phyloP scores from a whole-genome alignment of 2,797 vertebrate species.

The Gobio occitaniae region DNA sequence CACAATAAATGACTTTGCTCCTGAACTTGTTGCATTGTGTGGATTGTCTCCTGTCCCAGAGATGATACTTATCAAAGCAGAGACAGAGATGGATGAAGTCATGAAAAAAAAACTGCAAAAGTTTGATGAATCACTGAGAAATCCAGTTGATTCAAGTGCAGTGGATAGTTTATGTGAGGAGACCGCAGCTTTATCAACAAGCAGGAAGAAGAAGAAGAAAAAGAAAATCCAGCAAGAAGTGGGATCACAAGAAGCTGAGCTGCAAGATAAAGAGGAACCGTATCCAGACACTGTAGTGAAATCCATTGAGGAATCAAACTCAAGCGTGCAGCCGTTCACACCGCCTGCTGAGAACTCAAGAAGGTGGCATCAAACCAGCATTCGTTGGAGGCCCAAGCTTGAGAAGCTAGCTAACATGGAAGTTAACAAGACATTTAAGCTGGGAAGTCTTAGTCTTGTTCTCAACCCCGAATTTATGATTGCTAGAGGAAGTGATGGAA shows the following conservation, averaged over 20 bases:
- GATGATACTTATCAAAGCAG: conserved; percentile 55
- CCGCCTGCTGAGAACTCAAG: rapidly evolving
- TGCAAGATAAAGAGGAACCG: not conserved
- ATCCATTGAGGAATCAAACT: conserved; percentile 46
- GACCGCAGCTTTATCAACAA: not conserved
- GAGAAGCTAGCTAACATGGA: conserved; percentile 54
- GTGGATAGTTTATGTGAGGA: not conserved
- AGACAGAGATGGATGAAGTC: conserved; percentile 53
- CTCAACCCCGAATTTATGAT: conserved; percentile 64
- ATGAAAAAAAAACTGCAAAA: conserved; percentile 64
- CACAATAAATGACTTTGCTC: too few species aligned
- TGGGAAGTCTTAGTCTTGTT: conserved; percentile 62
- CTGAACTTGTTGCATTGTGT: too few species aligned
- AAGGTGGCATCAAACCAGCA: conserved; percentile 57
- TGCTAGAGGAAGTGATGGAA: conserved; percentile 72
- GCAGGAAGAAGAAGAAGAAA: conserved; percentile 45
- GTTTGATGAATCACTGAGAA: conserved; percentile 49
- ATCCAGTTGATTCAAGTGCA: not conserved
- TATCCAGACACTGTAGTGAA: not conserved
- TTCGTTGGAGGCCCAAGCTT: conserved; percentile 64
- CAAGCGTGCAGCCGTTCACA: conserved; percentile 8
- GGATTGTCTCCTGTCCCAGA: conserved; percentile 58
- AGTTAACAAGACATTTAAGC: conserved; percentile 40
- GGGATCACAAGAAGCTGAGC: not conserved
- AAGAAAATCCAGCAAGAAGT: conserved; percentile 40